phyloP scores from a whole-genome alignment of 2,113 vertebrate species.

The Chelonoidis abingdonii region DNA sequence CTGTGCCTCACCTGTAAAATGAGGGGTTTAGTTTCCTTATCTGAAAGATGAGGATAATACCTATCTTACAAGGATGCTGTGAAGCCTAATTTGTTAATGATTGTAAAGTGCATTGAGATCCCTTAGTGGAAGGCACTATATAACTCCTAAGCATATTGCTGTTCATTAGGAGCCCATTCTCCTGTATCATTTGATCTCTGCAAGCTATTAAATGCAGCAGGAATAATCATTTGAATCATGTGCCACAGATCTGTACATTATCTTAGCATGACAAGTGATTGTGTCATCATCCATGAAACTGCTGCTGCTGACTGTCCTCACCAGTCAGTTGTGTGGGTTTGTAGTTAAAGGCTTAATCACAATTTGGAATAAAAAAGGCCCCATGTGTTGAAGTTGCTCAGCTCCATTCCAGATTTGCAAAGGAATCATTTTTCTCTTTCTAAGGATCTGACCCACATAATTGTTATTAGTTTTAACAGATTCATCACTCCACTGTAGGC shows the following conservation, averaged over 20 bases:
- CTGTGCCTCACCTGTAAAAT: background rate
- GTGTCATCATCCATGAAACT: background rate
- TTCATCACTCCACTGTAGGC: background rate
- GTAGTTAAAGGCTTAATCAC: background rate
- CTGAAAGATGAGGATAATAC: background rate
- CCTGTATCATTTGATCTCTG: background rate
- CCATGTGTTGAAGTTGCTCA: background rate
- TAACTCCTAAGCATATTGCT: background rate
- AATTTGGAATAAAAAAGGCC: background rate
- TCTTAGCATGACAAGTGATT: background rate
- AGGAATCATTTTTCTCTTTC: background rate
- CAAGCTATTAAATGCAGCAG: background rate
- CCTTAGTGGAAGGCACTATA: background rate
- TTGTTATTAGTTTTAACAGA: background rate
- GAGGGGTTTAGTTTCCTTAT: background rate
- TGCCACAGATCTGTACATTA: background rate
- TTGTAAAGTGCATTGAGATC: slow-evolving; percentile 2
- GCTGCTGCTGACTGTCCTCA: background rate
- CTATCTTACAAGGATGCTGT: background rate
- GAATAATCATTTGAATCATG: background rate
- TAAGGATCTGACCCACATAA: rapidly evolving
- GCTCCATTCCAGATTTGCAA: background rate
- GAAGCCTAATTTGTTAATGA: background rate
- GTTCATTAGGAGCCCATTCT: background rate
- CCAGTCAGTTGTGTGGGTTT: too few species aligned